Conservation (phyloP, 2,113 vertebrate species). For the Irena cyanogastra region DNA sequence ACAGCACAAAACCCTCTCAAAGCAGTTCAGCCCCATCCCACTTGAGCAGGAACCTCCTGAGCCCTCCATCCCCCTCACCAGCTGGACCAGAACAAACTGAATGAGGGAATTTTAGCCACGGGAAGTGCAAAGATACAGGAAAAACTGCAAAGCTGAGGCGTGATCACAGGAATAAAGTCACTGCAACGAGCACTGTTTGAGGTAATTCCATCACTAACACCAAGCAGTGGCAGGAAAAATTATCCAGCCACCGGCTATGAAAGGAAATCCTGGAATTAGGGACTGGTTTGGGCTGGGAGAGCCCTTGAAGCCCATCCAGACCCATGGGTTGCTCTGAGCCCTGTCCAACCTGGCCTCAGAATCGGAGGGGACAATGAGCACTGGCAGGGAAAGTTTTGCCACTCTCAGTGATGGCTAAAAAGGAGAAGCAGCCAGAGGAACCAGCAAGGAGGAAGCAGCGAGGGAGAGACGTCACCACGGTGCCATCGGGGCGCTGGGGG, state of each 20-base stretch:
- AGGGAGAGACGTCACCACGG: rapidly evolving
- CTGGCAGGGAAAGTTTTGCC: neutral
- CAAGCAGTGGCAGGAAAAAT: neutral
- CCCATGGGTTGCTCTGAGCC: neutral
- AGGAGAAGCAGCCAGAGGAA: neutral
- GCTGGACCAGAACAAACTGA: rapidly evolving
- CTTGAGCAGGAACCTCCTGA: neutral
- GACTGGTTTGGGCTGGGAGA: neutral
- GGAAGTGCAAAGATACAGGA: neutral
- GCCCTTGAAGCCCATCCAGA: neutral
- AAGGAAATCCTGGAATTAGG: neutral
- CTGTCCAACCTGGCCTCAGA: neutral
- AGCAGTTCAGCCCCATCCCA: neutral
- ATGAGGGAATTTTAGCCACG: rapidly evolving
- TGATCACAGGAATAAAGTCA: neutral
- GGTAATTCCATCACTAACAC: neutral
- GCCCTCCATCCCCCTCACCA: neutral
- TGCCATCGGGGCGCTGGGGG: neutral
- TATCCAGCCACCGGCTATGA: neutral
- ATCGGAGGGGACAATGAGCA: rapidly evolving
- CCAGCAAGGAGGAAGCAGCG: neutral
- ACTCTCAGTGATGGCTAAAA: neutral
- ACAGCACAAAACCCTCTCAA: rapidly evolving
- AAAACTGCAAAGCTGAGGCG: neutral
- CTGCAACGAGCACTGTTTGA: neutral